Percentiles rank a stretch among this genome's conserved stretches.
Evolutionary conservation across 2,888 invertebrate genomes (phyloP).

Genomic region (Margaritifera margaritifera): DNA sequence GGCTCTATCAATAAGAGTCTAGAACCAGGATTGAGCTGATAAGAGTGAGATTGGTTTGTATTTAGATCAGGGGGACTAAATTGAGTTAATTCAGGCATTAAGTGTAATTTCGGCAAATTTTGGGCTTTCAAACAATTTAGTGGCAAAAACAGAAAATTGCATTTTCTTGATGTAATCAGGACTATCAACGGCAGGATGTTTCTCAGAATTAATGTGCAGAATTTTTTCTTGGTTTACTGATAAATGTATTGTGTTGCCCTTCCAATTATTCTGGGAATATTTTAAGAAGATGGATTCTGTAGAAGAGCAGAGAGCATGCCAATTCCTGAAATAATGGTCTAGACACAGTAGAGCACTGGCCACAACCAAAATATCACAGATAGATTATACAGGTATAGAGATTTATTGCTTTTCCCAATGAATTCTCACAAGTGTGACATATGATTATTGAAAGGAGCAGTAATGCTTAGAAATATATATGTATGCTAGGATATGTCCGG

Average conservation of each 20-base stretch:
- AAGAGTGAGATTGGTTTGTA: constrained; percentile 24
- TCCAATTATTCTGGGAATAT: constrained; percentile 19
- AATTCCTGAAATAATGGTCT: neutral
- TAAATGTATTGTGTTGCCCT: constrained; percentile 35
- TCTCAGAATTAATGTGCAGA: constrained; percentile 29
- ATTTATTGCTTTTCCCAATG: no score
- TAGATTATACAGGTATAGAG: no score
- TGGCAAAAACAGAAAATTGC: constrained; percentile 41
- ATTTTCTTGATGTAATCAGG: constrained; percentile 33
- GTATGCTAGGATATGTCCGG: no score
- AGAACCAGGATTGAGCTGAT: constrained; percentile 27
- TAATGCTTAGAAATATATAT: no score
- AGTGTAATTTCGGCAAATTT: constrained; percentile 39
- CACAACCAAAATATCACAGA: no score
- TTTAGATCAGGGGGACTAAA: constrained; percentile 18
- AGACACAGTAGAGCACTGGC: no score
- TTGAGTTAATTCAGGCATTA: constrained; percentile 44
- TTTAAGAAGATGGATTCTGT: neutral
- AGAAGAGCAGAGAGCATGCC: neutral
- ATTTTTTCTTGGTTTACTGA: constrained; percentile 31
- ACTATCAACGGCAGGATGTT: constrained; percentile 27
- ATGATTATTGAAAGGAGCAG: no score
- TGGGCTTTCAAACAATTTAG: constrained; percentile 45
- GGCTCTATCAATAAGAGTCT: constrained; percentile 32
- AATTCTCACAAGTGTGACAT: no score